A percentile compares a stretch with the other conserved stretches of the same genome.
Evolutionary conservation across 2,797 vertebrate genomes (phyloP).

Genomic region (Mastacembelus armatus): DNA sequence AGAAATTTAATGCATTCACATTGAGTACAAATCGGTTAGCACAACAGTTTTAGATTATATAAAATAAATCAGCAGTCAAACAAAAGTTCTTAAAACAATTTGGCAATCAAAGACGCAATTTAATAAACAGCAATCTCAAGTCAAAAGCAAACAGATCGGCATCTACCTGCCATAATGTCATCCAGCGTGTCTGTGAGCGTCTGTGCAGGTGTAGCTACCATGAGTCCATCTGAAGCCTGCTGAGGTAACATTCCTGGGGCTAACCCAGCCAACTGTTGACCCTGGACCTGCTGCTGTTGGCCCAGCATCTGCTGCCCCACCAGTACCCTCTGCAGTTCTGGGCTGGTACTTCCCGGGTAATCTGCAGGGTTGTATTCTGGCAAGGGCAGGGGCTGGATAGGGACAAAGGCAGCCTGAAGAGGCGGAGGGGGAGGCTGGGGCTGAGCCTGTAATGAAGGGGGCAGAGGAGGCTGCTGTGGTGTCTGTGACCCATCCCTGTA

Average conservation of each 20-base stretch:
- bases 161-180: conserved; percentile 98
- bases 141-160: neutral
- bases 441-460: conserved; percentile 87
- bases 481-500: conserved; percentile 88
- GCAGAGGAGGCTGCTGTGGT: conserved; percentile 82
- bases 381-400: conserved; percentile 93
- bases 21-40: too few species aligned
- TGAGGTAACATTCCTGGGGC: conserved; percentile 91
- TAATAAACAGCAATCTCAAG: neutral
- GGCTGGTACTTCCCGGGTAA: conserved; percentile 91
- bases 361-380: conserved; percentile 92
- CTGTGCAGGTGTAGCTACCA: conserved; percentile 99
- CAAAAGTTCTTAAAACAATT: neutral
- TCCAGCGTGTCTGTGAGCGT: conserved; percentile 99
- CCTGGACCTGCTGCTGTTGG: conserved; percentile 86
- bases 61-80: neutral
- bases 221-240: conserved; percentile 96
- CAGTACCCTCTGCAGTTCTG: conserved; percentile 94
- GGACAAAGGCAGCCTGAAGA: conserved; percentile 89
- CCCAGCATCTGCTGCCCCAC: conserved; percentile 92
- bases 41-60: too few species aligned
- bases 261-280: conserved; percentile 86
- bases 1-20: neutral
- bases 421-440: conserved; percentile 84
- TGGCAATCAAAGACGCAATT: neutral